Percentiles rank a stretch among this genome's conserved stretches.
These are phyloP conservation scores for Porites divaricata DNA, from an alignment of 92 coral and sea anemone species.

Conservation along the genomic window DNA sequence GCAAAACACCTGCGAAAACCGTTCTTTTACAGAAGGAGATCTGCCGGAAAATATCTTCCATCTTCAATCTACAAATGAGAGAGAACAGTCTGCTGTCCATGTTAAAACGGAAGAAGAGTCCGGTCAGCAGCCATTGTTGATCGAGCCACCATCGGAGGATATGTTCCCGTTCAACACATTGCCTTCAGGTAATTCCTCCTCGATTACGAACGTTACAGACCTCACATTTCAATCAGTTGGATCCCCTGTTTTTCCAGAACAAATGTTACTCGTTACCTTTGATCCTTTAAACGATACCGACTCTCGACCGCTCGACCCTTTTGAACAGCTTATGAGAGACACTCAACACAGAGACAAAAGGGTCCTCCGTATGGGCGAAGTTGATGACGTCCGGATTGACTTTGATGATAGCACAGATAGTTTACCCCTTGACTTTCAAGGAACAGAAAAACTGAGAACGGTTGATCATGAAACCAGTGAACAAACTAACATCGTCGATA, in stretches of 20 bases:
- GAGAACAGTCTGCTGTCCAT: not conserved
- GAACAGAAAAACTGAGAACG: not conserved
- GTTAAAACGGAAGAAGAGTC: not conserved
- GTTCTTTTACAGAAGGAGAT: not conserved
- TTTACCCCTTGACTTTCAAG: not conserved
- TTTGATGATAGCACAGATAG: constrained; percentile 3
- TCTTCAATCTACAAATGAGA: too few relatives aligned
- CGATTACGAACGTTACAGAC: constrained; percentile 27
- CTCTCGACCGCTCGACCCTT: constrained; percentile 32
- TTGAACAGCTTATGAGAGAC: constrained; percentile 35
- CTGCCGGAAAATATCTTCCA: not conserved
- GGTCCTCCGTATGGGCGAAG: not conserved
- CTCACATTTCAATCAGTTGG: constrained; percentile 13
- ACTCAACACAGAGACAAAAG: not conserved
- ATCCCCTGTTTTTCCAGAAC: constrained; percentile 20
- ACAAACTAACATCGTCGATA: not conserved
- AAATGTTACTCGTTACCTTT: constrained; percentile 25
- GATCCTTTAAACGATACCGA: constrained; percentile 29
- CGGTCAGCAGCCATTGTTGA: constrained; percentile 7
- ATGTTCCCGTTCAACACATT: constrained; percentile 44
- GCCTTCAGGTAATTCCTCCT: constrained; percentile 46
- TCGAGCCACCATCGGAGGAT: constrained; percentile 59
- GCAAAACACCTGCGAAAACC: not conserved
- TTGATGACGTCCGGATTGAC: constrained; percentile 46
- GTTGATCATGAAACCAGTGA: not conserved